Evolutionary conservation across 2,113 vertebrate genomes (phyloP).

Genomic region (Tetrax tetrax): DNA sequence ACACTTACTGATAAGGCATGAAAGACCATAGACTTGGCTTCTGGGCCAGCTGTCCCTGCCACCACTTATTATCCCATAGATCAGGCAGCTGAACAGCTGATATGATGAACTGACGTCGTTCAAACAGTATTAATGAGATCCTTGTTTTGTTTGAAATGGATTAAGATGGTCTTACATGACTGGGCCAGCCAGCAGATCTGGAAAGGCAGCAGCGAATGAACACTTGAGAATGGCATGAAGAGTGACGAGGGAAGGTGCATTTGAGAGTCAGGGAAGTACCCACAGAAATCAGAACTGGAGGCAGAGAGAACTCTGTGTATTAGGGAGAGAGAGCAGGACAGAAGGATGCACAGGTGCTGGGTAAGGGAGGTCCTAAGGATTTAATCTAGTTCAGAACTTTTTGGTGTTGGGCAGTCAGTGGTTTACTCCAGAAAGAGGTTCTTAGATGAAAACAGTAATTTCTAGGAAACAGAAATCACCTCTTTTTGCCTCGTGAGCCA

Average conservation of each 20-base stretch:
- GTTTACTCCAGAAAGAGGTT: background rate
- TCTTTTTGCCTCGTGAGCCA: background rate
- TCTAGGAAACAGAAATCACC: background rate
- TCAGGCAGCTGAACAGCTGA: background rate
- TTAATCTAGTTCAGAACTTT: background rate
- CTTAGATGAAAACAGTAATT: background rate
- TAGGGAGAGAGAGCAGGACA: background rate
- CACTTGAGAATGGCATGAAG: background rate
- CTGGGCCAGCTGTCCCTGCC: background rate
- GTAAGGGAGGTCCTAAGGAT: background rate
- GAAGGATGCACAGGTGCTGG: background rate
- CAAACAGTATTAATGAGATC: background rate
- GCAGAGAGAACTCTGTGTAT: background rate
- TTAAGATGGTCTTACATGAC: background rate
- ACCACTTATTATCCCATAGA: background rate
- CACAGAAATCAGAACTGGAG: background rate
- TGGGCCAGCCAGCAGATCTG: background rate
- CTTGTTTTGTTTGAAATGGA: background rate
- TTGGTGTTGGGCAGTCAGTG: background rate
- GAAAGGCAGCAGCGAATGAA: background rate
- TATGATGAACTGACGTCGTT: background rate
- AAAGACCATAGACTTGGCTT: background rate
- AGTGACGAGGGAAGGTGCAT: background rate
- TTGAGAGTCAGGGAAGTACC: background rate
- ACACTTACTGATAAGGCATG: background rate